Base-by-base conservation (phyloP, 1,140 invertebrate genomes). In the Drosophila orosa region DNA sequence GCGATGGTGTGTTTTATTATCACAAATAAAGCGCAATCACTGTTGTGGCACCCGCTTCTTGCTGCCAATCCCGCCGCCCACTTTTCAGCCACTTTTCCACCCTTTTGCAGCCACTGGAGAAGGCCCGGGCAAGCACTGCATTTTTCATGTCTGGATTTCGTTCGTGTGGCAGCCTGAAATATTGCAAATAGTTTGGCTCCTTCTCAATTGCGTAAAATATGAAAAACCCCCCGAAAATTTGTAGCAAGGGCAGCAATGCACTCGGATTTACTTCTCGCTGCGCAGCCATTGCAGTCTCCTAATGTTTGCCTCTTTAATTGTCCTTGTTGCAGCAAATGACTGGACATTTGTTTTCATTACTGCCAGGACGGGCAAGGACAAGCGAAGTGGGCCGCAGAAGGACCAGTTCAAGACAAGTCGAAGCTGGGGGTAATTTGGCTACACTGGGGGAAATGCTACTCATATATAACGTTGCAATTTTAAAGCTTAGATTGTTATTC, bases 11-110 rank as follows among this genome's bases (percentile, higher is more conserved):
- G 87, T 90, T 90, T 90, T 90, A 90, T 90, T 91, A 90, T 90
- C 78, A 76, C 87, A 90, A 90, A 90, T 90, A 90, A 90, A 90
- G 87, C 87, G 87, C 89, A 90, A 90, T 90, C 89, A 90, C 90
- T 90, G 83, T 78, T 87, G 83, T 89, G 85, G 83, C 84, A 86
- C 66, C 78, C 78, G 78, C 82, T 75, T 52, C 72, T 67, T 59
- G 62, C 73, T 61, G 39, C 55, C 72, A 35, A 61, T 42, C 37
- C 25, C 44, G 56, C 25, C 48, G 56, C 39, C 57, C 39, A 24
- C 47, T 29, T 42, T 35, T 17, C 24, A 42, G 24, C 39, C 39
- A 37, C 59, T 39, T 59, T 42, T 22, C 17, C 33, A 45, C 33
- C 55, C 27, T 8, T 39, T 7, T 19, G 29, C 39, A 33, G 56